Base-by-base conservation (phyloP, 2,797 vertebrate species). In the Poliocrania exsul region DNA sequence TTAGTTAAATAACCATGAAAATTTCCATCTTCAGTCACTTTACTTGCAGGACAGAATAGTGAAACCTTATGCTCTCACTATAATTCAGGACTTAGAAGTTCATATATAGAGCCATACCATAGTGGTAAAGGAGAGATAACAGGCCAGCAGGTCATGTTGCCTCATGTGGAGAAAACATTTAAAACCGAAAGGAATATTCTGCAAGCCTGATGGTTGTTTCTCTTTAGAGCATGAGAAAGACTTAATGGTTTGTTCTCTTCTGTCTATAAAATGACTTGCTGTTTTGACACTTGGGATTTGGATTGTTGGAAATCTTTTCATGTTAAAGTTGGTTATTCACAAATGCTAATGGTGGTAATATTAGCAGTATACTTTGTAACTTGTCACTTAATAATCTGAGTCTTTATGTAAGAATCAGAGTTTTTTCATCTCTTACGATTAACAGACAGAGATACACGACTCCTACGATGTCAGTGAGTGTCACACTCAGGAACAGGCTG, bases 291-390 rank as follows among this genome's bases (percentile, higher is more conserved):
- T 44, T 49, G 62, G 77, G 50, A 75, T 86, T 93, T 56, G 60
- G 65, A 38, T 88, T 87, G 90, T 33, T 94, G 91, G 77, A 88
- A 95, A 88, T 53, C 33, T 70, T 92, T 90, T 95, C 13, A 18
- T 12, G 33, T 93, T 83, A 37, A 65, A 74, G 44, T 56, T 93
- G 80, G 65, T 86, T 95, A 75, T 93, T 93, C 80, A 73, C 13
- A 3, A 91, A 42, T 35, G 77, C 47, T 92, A 84, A 72, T 64
- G 29, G 26, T 26, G 38, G 37, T 64, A 49, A 84, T 79, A 81
- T 88, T 66, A 90, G 62, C 46, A 51, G 29, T 40, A 21, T 38
- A 56, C 74, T 86, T 93, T 50, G 15, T 86, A 72, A n/a, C 51
- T 40, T 92, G 79, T 84, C 89, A 86, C 50, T 75, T 86, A 28